These are phyloP conservation scores for Pegea sp. DNA, from an alignment of 23 tunicate genomes.

Conservation along the genomic window DNA sequence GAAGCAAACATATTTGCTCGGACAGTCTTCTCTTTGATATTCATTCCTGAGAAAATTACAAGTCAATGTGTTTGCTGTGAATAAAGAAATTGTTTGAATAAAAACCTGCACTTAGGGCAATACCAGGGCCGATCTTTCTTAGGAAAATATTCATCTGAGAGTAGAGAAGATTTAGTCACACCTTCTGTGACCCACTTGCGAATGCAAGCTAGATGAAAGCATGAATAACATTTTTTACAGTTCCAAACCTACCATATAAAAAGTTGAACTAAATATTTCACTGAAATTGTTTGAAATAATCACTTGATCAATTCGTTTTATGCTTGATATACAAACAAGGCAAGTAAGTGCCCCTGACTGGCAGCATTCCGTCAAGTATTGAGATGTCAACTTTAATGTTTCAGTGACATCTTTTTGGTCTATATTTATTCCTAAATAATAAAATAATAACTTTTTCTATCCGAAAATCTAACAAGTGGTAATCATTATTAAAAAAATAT, in stretches of 20 bases:
- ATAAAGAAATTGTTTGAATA: background rate
- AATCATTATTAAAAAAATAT: too few species aligned
- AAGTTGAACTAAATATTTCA: background rate
- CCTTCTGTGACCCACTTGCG: constrained; percentile 74
- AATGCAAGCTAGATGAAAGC: constrained; percentile 64
- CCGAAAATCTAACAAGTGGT: too few species aligned
- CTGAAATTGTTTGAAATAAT: background rate
- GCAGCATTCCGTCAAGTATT: constrained; percentile 51
- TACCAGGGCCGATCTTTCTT: constrained; percentile 63
- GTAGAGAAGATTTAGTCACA: constrained; percentile 20
- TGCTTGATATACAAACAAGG: constrained; percentile 68
- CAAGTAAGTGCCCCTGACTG: constrained; percentile 72
- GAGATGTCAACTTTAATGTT: constrained; percentile 22
- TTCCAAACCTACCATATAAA: constrained; percentile 33
- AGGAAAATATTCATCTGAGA: constrained; percentile 69
- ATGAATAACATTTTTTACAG: constrained; percentile 49
- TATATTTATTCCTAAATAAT: too few species aligned
- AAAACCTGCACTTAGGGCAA: constrained; percentile 88
- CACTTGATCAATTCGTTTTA: constrained; percentile 38
- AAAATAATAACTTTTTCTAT: too few species aligned
- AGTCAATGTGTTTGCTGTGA: background rate
- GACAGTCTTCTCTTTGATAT: constrained; percentile 31
- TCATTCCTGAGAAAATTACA: constrained; percentile 13
- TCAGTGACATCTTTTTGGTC: too few species aligned
- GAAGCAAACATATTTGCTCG: constrained; percentile 30